These are phyloP conservation scores for Pao palembangensis DNA, from an alignment of 2,113 vertebrate genomes.

Conservation along the genomic window DNA sequence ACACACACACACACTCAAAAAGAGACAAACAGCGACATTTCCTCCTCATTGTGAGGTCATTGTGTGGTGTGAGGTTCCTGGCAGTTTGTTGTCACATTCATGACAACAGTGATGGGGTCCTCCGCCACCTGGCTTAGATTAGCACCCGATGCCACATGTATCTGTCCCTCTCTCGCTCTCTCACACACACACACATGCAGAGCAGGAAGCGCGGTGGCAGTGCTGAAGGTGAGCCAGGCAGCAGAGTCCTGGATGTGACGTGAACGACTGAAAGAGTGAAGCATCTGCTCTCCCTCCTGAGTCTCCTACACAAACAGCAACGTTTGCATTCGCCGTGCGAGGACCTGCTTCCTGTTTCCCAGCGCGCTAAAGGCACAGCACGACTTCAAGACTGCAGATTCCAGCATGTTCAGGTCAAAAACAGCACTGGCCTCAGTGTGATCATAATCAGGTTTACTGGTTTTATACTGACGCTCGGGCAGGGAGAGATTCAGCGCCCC, in stretches of 20 bases:
- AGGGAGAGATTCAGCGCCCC: not conserved
- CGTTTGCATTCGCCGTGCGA: conserved; percentile 17
- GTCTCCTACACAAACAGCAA: conserved; percentile 59
- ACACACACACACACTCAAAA: conserved; percentile 6
- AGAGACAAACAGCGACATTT: conserved; percentile 31
- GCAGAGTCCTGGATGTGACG: conserved; percentile 37
- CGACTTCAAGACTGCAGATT: not conserved
- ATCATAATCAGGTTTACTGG: no score
- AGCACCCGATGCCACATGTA: conserved; percentile 49
- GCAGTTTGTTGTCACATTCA: conserved; percentile 65
- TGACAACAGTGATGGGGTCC: conserved; percentile 45
- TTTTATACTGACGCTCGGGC: no score
- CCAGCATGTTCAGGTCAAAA: no score
- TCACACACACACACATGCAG: conserved; percentile 1
- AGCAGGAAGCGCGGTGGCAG: conserved; percentile 15
- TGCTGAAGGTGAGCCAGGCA: conserved; percentile 21
- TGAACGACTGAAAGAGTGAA: conserved; percentile 58
- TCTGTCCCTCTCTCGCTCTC: conserved; percentile 17
- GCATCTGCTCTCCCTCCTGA: conserved; percentile 60
- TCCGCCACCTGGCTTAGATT: conserved; percentile 61
- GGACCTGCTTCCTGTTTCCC: conserved; percentile 32
- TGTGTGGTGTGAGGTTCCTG: conserved; percentile 41
- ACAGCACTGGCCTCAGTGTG: no score
- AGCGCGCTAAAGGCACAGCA: no score
- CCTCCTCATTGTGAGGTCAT: conserved; percentile 39